Conservation (phyloP, 2,113 vertebrate genomes). For the Bambusicola thoracicus region DNA sequence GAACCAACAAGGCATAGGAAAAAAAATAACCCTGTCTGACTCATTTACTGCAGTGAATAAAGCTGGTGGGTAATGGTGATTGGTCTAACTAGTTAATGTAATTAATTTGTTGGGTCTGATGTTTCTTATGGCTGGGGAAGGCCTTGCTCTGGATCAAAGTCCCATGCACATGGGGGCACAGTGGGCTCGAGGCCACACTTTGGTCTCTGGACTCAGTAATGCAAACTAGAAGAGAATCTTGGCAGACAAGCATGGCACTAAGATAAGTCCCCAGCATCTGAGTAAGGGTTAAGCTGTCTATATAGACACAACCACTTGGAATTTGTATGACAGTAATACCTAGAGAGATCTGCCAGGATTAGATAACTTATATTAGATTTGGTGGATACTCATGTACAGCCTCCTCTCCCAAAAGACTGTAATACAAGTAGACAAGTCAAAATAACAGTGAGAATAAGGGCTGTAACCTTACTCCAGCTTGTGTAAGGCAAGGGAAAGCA, state of each 20-base stretch:
- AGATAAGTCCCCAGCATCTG: not conserved
- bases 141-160: not conserved
- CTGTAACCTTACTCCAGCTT: conserved; percentile 31
- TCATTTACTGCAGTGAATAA: not conserved
- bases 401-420: conserved; percentile 39
- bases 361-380: conserved; percentile 62
- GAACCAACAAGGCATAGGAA: not conserved
- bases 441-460: conserved; percentile 10
- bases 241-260: not conserved
- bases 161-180: not conserved
- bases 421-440: conserved; percentile 59
- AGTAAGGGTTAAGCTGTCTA: conserved; percentile 63
- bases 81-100: not conserved
- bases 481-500: not conserved
- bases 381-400: not conserved
- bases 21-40: not conserved
- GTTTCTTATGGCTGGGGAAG: not conserved
- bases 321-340: conserved; percentile 48
- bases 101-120: not conserved
- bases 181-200: not conserved
- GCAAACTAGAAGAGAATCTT: not conserved
- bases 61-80: not conserved
- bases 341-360: conserved; percentile 64
- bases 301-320: conserved; percentile 53
- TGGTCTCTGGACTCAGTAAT: not conserved